A percentile compares a stretch with the other conserved stretches of the same genome.
Evolutionary conservation across 2,113 vertebrate species (phyloP).

Genomic region (Myotis lucifugus): DNA sequence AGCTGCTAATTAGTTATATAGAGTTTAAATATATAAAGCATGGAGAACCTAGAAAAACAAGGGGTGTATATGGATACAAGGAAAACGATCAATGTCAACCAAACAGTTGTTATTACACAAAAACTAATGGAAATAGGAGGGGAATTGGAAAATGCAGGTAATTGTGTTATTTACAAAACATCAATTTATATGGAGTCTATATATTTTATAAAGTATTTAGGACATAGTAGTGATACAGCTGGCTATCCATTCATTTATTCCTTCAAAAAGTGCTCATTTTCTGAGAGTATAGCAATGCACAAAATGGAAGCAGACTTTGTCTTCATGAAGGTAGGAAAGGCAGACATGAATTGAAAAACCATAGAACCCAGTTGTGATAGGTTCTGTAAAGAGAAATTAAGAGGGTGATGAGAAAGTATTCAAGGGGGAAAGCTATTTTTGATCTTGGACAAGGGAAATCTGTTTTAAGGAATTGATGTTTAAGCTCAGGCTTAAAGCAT

Average conservation of each 20-base stretch:
- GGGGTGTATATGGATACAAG: not conserved
- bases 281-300: not conserved
- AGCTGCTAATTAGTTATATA: slow-evolving; percentile 1
- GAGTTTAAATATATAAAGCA: slow-evolving; percentile 9
- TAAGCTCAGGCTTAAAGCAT: not conserved
- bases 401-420: not conserved
- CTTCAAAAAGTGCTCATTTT: not conserved
- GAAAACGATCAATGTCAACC: not conserved
- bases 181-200: not conserved
- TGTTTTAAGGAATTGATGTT: not conserved
- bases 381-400: not conserved
- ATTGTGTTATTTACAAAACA: not conserved
- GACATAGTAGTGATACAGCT: not conserved
- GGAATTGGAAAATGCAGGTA: not conserved
- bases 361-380: not conserved
- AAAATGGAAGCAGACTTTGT: not conserved
- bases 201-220: not conserved
- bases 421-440: not conserved
- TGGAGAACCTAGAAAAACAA: not conserved
- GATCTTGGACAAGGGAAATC: slow-evolving; percentile 29
- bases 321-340: not conserved
- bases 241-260: not conserved
- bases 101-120: not conserved
- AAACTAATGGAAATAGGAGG: not conserved
- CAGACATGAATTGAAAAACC: not conserved